Conservation (phyloP, 1,140 invertebrate species). For the Megalonaias nervosa region DNA sequence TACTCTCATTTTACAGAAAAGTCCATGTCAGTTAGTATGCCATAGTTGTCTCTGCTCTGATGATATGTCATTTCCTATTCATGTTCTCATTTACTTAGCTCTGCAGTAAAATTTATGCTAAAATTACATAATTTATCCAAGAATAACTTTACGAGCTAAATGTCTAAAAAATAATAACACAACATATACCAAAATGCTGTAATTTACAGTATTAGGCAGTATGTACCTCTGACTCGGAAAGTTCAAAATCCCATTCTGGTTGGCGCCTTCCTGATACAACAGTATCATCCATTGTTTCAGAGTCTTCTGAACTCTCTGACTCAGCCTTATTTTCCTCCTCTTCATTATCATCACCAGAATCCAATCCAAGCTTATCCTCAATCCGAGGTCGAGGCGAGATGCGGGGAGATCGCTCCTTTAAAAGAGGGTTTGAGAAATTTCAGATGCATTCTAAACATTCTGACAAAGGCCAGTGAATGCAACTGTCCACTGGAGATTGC, state of each 20-base stretch:
- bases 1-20: no score
- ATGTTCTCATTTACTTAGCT: no score
- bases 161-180: no score
- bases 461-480: no score
- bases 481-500: no score
- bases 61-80: no score
- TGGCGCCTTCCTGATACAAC: slow-evolving; percentile 30
- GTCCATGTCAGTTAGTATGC: no score
- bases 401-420: slow-evolving; percentile 33
- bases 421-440: neutral
- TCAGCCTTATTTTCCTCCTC: slow-evolving; percentile 19
- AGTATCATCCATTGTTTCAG: slow-evolving; percentile 50
- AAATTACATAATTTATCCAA: no score
- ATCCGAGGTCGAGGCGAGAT: slow-evolving; percentile 58
- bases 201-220: neutral
- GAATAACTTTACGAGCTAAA: no score
- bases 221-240: slow-evolving; percentile 12
- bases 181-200: neutral
- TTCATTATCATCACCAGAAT: slow-evolving; percentile 45
- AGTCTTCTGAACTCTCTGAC: slow-evolving; percentile 41
- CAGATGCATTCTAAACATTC: no score
- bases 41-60: no score
- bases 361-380: slow-evolving; percentile 63
- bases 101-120: no score
- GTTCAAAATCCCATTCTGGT: slow-evolving; percentile 33